Percentiles rank a stretch among this genome's conserved stretches.
Conservation (phyloP, 2,888 invertebrate genomes). For the Spilosoma lubricipeda region DNA sequence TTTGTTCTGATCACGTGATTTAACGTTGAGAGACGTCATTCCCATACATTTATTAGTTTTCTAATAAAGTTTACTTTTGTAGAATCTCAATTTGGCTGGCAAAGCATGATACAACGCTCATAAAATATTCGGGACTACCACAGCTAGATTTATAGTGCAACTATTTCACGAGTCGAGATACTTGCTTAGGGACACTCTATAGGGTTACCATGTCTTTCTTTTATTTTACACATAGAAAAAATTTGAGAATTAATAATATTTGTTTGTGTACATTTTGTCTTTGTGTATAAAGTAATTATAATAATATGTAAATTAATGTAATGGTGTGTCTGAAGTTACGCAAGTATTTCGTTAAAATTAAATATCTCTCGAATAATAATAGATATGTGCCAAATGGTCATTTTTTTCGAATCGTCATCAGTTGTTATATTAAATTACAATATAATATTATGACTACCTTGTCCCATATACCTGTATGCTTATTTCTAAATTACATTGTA, state of each 20-base stretch:
- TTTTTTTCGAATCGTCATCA: no score
- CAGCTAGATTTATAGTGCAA: slow-evolving; percentile 11
- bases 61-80: no score
- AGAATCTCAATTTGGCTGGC: not conserved
- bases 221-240: not conserved
- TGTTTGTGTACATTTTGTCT: no score
- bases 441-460: no score
- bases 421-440: no score
- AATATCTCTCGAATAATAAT: not conserved
- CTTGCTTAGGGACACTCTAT: not conserved
- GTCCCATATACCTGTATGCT: no score
- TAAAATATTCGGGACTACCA: slow-evolving; percentile 15
- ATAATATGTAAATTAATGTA: no score
- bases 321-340: not conserved
- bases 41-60: no score
- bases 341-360: not conserved
- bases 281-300: no score
- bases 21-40: no score
- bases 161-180: slow-evolving; percentile 3
- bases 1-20: no score
- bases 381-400: not conserved
- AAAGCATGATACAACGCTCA: slow-evolving; percentile 8
- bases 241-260: not conserved
- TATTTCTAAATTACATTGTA: no score
- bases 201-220: not conserved